Evolutionary conservation across 2,113 vertebrate species (phyloP).

Genomic region (Otus sunia): DNA sequence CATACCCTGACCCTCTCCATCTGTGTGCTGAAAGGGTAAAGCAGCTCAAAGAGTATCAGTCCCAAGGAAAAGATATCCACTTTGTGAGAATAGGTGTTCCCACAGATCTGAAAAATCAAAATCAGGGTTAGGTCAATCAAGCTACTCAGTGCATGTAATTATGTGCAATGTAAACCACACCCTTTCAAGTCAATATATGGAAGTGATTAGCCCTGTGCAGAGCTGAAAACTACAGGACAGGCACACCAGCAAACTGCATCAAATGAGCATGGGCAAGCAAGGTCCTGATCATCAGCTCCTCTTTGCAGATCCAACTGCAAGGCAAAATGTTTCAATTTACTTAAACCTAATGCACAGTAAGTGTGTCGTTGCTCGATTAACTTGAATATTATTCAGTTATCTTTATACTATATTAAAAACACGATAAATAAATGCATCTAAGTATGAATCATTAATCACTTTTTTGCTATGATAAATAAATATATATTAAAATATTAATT

Average conservation of each 20-base stretch:
- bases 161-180: not conserved
- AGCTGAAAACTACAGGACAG: not conserved
- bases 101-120: slow-evolving; percentile 84
- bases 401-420: not conserved
- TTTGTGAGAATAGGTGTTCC: slow-evolving; percentile 96
- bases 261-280: not conserved
- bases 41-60: slow-evolving; percentile 95
- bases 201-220: not conserved
- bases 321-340: not conserved
- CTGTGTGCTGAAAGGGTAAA: slow-evolving; percentile 94
- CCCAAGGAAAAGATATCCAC: slow-evolving; percentile 98
- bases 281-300: not conserved
- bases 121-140: not conserved
- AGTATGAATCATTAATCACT: not conserved
- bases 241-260: not conserved
- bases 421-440: not conserved
- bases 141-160: not conserved
- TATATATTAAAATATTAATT: not conserved
- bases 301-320: not conserved
- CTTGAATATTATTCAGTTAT: not conserved
- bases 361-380: not conserved
- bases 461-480: not conserved
- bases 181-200: not conserved
- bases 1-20: slow-evolving; percentile 96
- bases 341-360: not conserved